These are phyloP conservation scores for Halcyon leucocephala DNA, from an alignment of 2,797 vertebrate genomes.

Conservation along the genomic window DNA sequence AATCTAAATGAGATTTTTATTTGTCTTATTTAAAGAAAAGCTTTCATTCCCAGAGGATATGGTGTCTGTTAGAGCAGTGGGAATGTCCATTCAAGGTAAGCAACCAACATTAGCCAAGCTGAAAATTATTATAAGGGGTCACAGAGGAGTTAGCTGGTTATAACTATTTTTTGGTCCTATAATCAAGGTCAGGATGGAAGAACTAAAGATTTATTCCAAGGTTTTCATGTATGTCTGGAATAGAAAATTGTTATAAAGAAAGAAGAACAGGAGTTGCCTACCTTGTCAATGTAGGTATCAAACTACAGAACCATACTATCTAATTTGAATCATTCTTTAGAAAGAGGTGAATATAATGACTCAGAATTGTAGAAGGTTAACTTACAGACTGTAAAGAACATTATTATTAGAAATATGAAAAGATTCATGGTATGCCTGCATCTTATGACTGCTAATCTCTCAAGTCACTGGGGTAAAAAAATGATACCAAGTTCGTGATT, in stretches of 20 bases:
- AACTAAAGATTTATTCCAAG: slow-evolving; percentile 15
- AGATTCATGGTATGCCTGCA: not conserved
- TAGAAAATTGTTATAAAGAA: not conserved
- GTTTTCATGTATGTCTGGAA: not conserved
- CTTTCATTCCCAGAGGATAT: not conserved
- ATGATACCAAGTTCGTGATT: not conserved
- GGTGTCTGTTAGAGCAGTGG: not conserved
- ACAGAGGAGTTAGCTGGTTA: not conserved
- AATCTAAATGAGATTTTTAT: not conserved
- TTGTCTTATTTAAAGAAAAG: not conserved
- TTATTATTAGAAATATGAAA: not conserved
- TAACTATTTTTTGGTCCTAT: not conserved
- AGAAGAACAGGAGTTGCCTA: not conserved
- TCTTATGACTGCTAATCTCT: not conserved
- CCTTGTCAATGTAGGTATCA: not conserved
- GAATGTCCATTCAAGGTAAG: slow-evolving; percentile 17
- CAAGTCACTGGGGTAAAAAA: not conserved
- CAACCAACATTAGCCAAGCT: not conserved
- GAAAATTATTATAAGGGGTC: slow-evolving; percentile 25
- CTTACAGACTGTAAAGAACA: slow-evolving; percentile 37
- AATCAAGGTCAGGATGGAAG: slow-evolving; percentile 20
- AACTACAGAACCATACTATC: not conserved
- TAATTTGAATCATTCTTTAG: slow-evolving; percentile 30
- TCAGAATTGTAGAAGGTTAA: slow-evolving; percentile 7
- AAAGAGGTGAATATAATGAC: not conserved